Evolutionary conservation across 1,140 invertebrate genomes (phyloP).

Genomic region (Lycorma delicatula): DNA sequence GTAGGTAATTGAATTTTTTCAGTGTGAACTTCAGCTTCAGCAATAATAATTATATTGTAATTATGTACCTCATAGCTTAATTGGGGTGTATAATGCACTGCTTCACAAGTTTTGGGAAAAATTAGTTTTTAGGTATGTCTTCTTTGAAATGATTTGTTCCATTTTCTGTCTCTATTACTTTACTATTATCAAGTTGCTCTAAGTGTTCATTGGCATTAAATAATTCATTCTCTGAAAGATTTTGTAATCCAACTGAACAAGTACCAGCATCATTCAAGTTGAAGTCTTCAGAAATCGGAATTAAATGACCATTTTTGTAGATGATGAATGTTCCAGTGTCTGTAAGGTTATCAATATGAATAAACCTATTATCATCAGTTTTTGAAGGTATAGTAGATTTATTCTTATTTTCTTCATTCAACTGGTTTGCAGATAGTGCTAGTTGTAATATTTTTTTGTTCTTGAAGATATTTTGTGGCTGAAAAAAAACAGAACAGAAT

Average conservation of each 20-base stretch:
- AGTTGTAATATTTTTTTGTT: constrained; percentile 10
- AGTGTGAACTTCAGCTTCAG: constrained; percentile 5
- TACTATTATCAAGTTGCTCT: background rate
- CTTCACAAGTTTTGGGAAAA: background rate
- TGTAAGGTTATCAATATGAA: too few relatives aligned
- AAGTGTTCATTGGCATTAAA: constrained; percentile 8
- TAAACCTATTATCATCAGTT: too few relatives aligned
- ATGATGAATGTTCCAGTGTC: background rate
- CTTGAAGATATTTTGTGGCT: constrained; percentile 9
- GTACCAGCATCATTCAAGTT: background rate
- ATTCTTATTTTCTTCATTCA: background rate
- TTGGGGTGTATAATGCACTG: too few relatives aligned
- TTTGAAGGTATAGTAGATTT: background rate
- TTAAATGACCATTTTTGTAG: background rate
- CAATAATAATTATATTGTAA: constrained; percentile 2
- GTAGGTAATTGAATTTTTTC: background rate
- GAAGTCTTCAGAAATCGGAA: background rate
- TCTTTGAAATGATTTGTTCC: background rate
- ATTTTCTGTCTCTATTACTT: background rate
- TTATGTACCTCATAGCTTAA: background rate
- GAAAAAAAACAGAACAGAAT: constrained; percentile 6
- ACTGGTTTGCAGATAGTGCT: background rate
- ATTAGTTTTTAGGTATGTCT: too few relatives aligned
- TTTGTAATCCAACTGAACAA: background rate
- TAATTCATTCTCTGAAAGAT: background rate